phyloP scores from a whole-genome alignment of 2,113 vertebrate species.

The Microtus pennsylvanicus region DNA sequence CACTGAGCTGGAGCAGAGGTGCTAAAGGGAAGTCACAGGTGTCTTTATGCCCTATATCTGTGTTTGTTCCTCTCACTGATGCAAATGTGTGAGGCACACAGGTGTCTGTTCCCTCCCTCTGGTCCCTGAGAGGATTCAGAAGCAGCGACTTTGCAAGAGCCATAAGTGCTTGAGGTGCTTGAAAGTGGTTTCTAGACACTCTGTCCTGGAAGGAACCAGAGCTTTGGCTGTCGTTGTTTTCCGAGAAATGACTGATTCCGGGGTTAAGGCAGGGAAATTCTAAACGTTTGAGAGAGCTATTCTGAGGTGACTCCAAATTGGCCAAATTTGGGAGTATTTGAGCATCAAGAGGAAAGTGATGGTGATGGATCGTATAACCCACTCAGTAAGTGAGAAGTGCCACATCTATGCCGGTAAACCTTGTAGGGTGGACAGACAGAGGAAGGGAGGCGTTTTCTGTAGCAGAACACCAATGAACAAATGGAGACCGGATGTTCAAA shows the following conservation, averaged over 20 bases:
- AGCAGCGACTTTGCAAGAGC: background rate
- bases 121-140: background rate
- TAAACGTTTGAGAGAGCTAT: background rate
- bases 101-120: too few relatives aligned
- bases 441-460: background rate
- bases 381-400: background rate
- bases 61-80: background rate
- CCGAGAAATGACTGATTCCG: background rate
- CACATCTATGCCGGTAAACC: background rate
- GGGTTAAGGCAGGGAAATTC: background rate
- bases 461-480: background rate
- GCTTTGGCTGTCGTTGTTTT: background rate
- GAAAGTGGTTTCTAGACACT: background rate
- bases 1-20: background rate
- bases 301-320: background rate
- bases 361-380: background rate
- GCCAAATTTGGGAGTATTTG: background rate
- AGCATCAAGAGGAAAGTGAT: background rate
- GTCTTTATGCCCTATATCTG: background rate
- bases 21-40: background rate
- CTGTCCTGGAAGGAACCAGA: background rate
- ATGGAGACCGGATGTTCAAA: background rate
- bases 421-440: background rate
- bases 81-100: background rate
- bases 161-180: background rate